phyloP scores from a whole-genome alignment of 2,797 vertebrate species.

The Apogon hyalosoma region DNA sequence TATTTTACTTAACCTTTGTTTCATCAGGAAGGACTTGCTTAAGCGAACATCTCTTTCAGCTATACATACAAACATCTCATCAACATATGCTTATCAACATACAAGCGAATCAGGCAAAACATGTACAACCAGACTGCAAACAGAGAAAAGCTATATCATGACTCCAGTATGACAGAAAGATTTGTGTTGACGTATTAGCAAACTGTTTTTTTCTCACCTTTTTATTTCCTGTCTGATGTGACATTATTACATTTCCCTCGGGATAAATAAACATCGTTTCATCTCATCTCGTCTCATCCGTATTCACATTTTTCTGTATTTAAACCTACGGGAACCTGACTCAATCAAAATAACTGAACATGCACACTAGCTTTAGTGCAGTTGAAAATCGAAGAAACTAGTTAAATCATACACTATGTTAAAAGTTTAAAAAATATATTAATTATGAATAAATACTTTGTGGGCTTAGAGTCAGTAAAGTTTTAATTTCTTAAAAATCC shows the following conservation, averaged over 20 bases:
- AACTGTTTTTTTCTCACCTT: constrained; percentile 4
- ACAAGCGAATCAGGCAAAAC: no score
- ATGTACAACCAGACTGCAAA: no score
- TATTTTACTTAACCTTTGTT: no score
- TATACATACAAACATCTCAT: no score
- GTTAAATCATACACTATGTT: not conserved
- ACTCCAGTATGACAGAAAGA: constrained; percentile 9
- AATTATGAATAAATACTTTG: no score
- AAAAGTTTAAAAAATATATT: not conserved
- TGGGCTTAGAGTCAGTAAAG: no score
- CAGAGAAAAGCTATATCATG: not conserved
- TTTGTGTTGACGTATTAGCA: constrained; percentile 25
- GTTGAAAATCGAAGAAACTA: not conserved
- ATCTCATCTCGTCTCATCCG: no score
- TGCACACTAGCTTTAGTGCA: not conserved
- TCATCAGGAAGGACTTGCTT: no score
- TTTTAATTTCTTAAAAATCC: not conserved
- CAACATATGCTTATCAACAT: no score
- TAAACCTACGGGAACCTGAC: not conserved
- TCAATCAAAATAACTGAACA: not conserved
- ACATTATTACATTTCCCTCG: not conserved
- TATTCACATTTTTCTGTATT: not conserved
- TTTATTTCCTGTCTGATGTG: no score
- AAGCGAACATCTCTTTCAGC: no score
- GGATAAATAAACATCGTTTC: no score